Percentiles rank a stretch among this genome's conserved stretches.
Evolutionary conservation across 2,113 vertebrate genomes (phyloP).

Genomic region (Chroicocephalus ridibundus): DNA sequence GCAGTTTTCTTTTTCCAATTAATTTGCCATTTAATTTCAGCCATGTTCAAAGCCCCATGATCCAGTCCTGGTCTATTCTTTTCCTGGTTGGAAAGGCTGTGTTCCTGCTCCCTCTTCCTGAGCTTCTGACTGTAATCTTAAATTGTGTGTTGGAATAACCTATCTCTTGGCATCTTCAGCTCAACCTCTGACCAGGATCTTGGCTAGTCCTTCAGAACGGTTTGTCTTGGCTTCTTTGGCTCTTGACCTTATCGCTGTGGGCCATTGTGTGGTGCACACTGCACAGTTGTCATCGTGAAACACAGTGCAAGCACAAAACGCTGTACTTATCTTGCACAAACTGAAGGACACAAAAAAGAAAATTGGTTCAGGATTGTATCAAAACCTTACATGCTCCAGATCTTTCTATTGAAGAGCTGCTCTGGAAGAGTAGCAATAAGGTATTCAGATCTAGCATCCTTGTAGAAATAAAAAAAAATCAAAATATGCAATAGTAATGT

Average conservation of each 20-base stretch:
- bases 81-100: not conserved
- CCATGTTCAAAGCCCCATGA: accelerated
- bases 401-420: not conserved
- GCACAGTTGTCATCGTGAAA: not conserved
- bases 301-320: not conserved
- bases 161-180: not conserved
- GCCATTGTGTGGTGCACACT: accelerated
- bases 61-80: not conserved
- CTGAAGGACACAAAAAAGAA: not conserved
- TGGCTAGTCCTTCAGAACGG: not conserved
- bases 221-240: not conserved
- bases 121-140: not conserved
- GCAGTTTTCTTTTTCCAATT: not conserved
- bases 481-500: not conserved
- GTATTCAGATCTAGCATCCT: not conserved
- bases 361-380: not conserved
- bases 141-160: accelerated
- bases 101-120: not conserved
- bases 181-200: not conserved
- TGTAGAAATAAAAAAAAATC: not conserved
- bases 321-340: not conserved
- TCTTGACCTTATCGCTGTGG: not conserved
- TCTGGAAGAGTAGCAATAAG: not conserved
- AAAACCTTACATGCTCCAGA: not conserved
- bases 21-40: not conserved